Conservation (phyloP, 2,888 invertebrate species). For the Cosmia trapezina region DNA sequence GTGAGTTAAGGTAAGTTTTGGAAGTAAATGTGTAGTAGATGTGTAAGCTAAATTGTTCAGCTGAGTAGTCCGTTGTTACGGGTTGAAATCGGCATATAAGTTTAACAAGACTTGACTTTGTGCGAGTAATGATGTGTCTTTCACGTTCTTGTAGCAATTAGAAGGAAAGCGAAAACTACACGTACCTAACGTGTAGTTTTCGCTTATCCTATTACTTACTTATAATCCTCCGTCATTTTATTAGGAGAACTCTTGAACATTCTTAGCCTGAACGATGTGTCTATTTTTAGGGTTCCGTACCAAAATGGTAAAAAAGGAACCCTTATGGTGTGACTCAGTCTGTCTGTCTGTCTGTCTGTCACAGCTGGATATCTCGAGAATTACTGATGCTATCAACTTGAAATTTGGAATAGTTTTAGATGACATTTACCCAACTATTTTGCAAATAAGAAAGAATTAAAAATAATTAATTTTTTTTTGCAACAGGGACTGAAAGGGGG, state of each 20-base stretch:
- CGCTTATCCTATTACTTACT: background rate
- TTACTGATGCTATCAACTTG: no score
- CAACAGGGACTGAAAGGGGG: no score
- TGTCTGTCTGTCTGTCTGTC: no score
- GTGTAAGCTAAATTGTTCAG: constrained; percentile 54
- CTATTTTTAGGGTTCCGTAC: no score
- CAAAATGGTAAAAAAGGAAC: no score
- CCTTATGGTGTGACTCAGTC: no score
- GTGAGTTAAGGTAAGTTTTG: constrained; percentile 28
- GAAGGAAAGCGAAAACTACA: no score
- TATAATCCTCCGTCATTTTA: background rate
- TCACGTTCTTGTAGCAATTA: constrained; percentile 35
- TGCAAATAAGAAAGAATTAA: no score
- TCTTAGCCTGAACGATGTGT: background rate
- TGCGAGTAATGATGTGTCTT: constrained; percentile 36
- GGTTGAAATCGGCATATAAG: constrained; percentile 51
- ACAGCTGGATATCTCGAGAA: no score
- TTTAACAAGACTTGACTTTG: constrained; percentile 47
- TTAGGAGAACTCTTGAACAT: background rate
- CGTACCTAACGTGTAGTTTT: constrained; percentile 4
- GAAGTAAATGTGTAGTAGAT: constrained; percentile 1
- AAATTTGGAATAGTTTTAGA: no score
- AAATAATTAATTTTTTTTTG: no score
- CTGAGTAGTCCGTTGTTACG: constrained; percentile 47
- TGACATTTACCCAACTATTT: no score